phyloP scores from a whole-genome alignment of 2,888 invertebrate species.

The Lycophotia porphyrea region DNA sequence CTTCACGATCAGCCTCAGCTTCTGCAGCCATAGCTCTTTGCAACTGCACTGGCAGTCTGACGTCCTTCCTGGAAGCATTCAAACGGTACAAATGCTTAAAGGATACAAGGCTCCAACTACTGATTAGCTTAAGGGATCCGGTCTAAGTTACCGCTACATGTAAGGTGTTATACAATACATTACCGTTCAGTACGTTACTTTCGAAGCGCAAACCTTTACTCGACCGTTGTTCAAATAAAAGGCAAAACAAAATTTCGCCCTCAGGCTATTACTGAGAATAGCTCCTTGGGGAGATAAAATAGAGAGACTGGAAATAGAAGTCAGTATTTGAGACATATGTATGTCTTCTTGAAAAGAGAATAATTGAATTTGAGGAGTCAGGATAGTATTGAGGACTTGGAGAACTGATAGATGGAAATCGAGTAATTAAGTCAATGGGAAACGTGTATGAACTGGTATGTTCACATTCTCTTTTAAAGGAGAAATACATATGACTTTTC shows the following conservation, averaged over 20 bases:
- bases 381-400: slow-evolving; percentile 28
- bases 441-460: slow-evolving; percentile 7
- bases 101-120: neutral
- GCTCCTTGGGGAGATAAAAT: slow-evolving; percentile 48
- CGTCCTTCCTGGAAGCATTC: slow-evolving; percentile 82
- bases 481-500: slow-evolving; percentile 55
- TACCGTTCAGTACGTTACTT: slow-evolving; percentile 25
- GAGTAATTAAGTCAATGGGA: neutral
- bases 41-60: slow-evolving; percentile 89
- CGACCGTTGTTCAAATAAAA: slow-evolving; percentile 4
- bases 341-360: slow-evolving; percentile 60
- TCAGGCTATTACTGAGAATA: slow-evolving; percentile 46
- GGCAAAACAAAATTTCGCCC: neutral
- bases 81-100: slow-evolving; percentile 1
- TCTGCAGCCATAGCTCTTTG: slow-evolving; percentile 93
- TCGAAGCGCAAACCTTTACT: slow-evolving; percentile 26
- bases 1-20: slow-evolving; percentile 92
- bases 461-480: slow-evolving; percentile 50
- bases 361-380: slow-evolving; percentile 9
- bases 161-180: slow-evolving; percentile 26
- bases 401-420: neutral
- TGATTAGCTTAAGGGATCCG: neutral
- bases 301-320: slow-evolving; percentile 60
- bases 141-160: slow-evolving; percentile 1
- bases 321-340: slow-evolving; percentile 65